A percentile compares a stretch with the other conserved stretches of the same genome.
phyloP scores from a whole-genome alignment of 2,888 invertebrate genomes.

The Endomychus coccineus region DNA sequence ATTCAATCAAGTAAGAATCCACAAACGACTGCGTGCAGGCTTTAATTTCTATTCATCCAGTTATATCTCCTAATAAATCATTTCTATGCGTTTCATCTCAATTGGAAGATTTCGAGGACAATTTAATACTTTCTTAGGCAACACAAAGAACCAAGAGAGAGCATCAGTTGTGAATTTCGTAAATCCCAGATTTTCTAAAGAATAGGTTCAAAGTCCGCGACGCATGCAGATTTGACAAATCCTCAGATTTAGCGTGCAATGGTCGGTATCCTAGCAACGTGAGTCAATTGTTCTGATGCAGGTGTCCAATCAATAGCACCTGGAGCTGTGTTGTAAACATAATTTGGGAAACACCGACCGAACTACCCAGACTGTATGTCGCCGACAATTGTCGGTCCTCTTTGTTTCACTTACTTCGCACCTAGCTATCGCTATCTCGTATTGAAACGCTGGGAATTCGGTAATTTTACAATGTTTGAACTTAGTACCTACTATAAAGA shows the following conservation, averaged over 20 bases:
- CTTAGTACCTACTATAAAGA: no score
- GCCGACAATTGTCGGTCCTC: conserved; percentile 20
- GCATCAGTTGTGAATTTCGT: neutral
- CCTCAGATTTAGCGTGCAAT: conserved; percentile 42
- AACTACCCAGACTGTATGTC: conserved; percentile 34
- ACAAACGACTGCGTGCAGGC: no score
- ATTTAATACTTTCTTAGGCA: no score
- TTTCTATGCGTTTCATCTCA: neutral
- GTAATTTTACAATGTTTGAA: no score
- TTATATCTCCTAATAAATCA: no score
- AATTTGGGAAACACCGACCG: conserved; percentile 32
- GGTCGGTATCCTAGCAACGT: conserved; percentile 42
- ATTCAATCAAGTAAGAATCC: no score
- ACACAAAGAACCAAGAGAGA: neutral
- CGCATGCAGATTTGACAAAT: conserved; percentile 43
- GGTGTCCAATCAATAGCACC: conserved; percentile 46
- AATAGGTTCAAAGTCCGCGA: conserved; percentile 28
- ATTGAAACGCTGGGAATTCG: no score
- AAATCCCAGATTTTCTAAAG: conserved; percentile 9
- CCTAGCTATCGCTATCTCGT: no score
- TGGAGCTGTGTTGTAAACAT: conserved; percentile 34
- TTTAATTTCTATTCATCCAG: no score
- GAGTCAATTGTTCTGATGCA: conserved; percentile 42
- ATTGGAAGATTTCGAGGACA: no score
- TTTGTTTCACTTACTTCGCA: conserved; percentile 1